Percentiles rank a stretch among this genome's conserved stretches.
Evolutionary conservation across 2,888 invertebrate genomes (phyloP).

Genomic region (Drosophila mercatorum): DNA sequence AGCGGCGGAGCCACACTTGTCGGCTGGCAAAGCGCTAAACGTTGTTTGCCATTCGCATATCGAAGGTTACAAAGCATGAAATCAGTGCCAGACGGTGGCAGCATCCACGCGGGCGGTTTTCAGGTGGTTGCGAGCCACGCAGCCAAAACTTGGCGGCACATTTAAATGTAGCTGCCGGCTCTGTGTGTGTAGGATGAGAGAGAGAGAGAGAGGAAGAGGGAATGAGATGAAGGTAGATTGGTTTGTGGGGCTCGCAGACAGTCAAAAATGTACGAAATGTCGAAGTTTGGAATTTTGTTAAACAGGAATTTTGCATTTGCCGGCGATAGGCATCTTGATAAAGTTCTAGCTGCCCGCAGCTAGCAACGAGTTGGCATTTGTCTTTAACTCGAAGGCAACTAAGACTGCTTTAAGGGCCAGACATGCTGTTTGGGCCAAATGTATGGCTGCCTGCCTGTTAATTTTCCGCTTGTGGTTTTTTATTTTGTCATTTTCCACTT

Average conservation of each 20-base stretch:
- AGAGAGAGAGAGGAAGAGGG: not conserved
- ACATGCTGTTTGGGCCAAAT: constrained; percentile 6
- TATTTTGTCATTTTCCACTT: constrained; percentile 83
- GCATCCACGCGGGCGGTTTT: constrained; percentile 38
- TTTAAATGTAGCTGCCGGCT: constrained; percentile 79
- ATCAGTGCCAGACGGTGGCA: constrained; percentile 77
- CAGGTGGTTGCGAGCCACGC: constrained; percentile 47
- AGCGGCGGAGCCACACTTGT: constrained; percentile 74
- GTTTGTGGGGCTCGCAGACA: constrained; percentile 67
- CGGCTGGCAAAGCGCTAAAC: constrained; percentile 69
- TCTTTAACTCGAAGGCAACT: constrained; percentile 23
- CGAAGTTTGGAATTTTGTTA: constrained; percentile 62
- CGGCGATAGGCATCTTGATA: constrained; percentile 81
- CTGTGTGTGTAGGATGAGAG: not conserved
- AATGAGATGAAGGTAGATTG: constrained; percentile 7
- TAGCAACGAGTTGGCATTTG: constrained; percentile 8
- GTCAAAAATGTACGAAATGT: constrained; percentile 72
- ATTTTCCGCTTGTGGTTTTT: constrained; percentile 85
- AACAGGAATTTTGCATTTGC: constrained; percentile 82
- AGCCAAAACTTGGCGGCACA: constrained; percentile 68
- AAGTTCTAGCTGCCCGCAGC: constrained; percentile 59
- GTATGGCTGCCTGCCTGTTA: constrained; percentile 65
- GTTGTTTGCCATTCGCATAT: constrained; percentile 78
- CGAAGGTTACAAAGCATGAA: constrained; percentile 84
- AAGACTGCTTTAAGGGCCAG: constrained; percentile 33